Evolutionary conservation across 2,797 vertebrate genomes (phyloP).

Genomic region (Fistularia commersonii): DNA sequence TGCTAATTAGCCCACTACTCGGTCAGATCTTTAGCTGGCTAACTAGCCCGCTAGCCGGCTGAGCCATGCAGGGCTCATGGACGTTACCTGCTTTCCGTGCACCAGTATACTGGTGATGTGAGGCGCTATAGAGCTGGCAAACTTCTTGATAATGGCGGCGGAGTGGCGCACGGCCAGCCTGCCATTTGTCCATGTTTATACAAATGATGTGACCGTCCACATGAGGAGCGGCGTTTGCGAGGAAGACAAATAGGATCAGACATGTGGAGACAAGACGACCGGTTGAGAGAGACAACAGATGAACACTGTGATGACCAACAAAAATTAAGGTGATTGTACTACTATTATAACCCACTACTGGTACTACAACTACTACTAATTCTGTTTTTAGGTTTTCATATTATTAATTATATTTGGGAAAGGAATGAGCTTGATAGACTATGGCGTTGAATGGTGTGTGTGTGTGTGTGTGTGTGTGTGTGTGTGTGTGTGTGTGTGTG

Average conservation of each 20-base stretch:
- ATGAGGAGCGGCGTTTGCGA: constrained; percentile 5
- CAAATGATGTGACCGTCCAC: constrained; percentile 23
- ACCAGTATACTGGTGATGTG: constrained; percentile 97
- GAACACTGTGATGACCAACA: not conserved
- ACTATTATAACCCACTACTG: no score
- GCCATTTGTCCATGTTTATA: constrained; percentile 50
- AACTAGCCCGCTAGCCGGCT: constrained; percentile 24
- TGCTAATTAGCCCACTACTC: no score
- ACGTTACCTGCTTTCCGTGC: constrained; percentile 96
- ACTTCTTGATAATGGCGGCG: constrained; percentile 89
- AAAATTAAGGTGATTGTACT: no score
- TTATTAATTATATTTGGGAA: no score
- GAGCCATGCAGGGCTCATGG: constrained; percentile 10
- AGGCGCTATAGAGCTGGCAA: constrained; percentile 91
- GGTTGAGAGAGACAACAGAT: not conserved
- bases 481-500: constrained; percentile 2
- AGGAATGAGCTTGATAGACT: not conserved
- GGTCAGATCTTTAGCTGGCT: not conserved
- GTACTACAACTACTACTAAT: no score
- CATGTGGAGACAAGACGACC: not conserved
- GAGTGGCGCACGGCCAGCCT: constrained; percentile 92
- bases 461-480: not conserved
- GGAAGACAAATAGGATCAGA: not conserved
- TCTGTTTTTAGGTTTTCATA: no score
- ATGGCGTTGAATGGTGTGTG: not conserved